Percentiles rank a stretch among this genome's conserved stretches.
Conservation (phyloP, 2,797 vertebrate species). For the Florisuga fusca region DNA sequence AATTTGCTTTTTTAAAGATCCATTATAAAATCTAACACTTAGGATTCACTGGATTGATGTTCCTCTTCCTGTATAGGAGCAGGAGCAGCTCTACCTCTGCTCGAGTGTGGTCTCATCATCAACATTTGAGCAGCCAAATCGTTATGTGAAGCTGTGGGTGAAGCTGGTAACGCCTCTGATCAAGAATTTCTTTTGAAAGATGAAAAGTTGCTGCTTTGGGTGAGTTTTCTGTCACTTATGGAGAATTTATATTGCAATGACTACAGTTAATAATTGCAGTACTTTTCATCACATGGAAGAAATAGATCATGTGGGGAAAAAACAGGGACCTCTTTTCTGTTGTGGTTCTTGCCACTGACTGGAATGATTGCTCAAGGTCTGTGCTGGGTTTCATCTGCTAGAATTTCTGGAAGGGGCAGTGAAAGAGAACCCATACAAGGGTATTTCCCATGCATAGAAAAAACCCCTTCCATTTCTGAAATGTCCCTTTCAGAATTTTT, state of each 20-base stretch:
- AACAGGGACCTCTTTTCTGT: not conserved
- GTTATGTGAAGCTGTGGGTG: constrained; percentile 94
- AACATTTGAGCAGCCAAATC: constrained; percentile 90
- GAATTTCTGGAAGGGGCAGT: not conserved
- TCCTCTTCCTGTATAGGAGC: constrained; percentile 82
- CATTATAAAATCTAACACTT: not conserved
- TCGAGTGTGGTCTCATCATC: constrained; percentile 85
- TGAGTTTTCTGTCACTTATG: constrained; percentile 9
- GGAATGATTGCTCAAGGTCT: not conserved
- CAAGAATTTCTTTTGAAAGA: constrained; percentile 95
- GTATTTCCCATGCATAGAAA: not conserved
- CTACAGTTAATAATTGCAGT: not conserved
- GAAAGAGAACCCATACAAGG: not conserved
- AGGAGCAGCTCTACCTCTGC: constrained; percentile 88
- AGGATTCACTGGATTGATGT: not conserved
- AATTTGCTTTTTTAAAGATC: not conserved
- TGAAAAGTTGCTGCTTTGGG: constrained; percentile 37
- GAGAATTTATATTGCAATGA: not conserved
- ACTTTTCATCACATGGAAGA: not conserved
- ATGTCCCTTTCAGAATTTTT: not conserved
- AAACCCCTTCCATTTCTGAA: not conserved
- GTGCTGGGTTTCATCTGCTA: not conserved
- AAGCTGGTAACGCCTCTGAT: constrained; percentile 94
- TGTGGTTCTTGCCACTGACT: not conserved
- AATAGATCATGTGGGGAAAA: not conserved